Conservation (phyloP, 92 coral and sea anemone genomes). For the Zoanthus sansibaricus region DNA sequence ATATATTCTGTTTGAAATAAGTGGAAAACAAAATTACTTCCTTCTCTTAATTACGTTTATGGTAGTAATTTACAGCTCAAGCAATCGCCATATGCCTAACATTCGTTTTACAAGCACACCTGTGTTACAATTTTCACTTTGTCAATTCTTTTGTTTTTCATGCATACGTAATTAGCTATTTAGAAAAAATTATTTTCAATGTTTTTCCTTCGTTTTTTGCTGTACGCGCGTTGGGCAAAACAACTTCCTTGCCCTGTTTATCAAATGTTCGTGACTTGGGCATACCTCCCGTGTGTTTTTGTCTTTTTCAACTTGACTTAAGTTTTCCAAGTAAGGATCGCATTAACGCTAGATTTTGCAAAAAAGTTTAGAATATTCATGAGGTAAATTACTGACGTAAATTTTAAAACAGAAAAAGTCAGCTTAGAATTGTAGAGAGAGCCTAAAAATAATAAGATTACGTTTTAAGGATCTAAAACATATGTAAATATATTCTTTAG, state of each 20-base stretch:
- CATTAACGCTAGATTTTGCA: conserved; percentile 80
- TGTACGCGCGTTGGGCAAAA: not conserved
- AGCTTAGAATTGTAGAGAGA: not conserved
- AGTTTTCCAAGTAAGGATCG: not conserved
- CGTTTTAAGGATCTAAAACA: conserved; percentile 7
- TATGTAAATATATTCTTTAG: conserved; percentile 44
- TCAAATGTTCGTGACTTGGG: conserved; percentile 4
- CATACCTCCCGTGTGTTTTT: conserved; percentile 12
- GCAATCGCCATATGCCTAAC: not conserved
- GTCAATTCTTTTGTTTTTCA: not conserved
- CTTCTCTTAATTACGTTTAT: not conserved
- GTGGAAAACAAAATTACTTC: not conserved
- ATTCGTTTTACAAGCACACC: not conserved
- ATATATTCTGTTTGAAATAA: not conserved
- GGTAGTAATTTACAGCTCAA: not conserved
- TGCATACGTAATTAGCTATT: conserved; percentile 44
- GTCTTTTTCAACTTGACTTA: not conserved
- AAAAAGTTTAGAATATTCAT: conserved; percentile 83
- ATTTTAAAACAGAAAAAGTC: not conserved
- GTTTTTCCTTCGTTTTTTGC: not conserved
- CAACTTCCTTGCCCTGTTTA: not conserved
- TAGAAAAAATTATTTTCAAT: conserved; percentile 1
- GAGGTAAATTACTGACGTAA: conserved; percentile 39
- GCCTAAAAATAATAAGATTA: not conserved
- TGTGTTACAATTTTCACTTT: not conserved